Evolutionary conservation across 37 sponge, comb jelly and placozoan species (phyloP).

Genomic region (Theonella swinhoei): DNA sequence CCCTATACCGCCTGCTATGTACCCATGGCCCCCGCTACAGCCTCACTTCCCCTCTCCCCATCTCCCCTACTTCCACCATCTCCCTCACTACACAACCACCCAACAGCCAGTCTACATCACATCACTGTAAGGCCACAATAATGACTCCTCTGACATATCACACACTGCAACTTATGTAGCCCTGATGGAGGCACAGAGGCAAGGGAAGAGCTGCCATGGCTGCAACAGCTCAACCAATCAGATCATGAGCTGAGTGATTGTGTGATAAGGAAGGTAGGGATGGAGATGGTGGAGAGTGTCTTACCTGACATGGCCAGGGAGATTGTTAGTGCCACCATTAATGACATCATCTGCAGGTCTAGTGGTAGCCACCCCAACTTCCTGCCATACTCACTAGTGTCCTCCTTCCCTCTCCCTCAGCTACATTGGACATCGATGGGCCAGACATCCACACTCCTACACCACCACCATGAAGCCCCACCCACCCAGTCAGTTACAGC

Average conservation of each 20-base stretch:
- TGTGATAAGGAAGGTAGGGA: conserved; percentile 3
- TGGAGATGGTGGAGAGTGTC: background rate
- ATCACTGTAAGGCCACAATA: too few relatives aligned
- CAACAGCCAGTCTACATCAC: too few relatives aligned
- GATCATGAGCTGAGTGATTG: background rate
- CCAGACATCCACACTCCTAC: too few relatives aligned
- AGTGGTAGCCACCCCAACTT: background rate
- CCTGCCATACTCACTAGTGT: too few relatives aligned
- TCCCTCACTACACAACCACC: background rate
- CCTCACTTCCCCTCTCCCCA: background rate
- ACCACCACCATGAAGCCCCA: background rate
- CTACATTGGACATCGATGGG: too few relatives aligned
- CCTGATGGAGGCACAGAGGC: too few relatives aligned
- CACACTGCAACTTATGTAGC: too few relatives aligned
- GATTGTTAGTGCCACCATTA: background rate
- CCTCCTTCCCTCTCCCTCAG: too few relatives aligned
- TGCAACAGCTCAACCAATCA: too few relatives aligned
- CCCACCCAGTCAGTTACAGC: background rate
- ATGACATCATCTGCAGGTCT: conserved; percentile 6
- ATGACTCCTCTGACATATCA: too few relatives aligned
- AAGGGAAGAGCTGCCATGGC: too few relatives aligned
- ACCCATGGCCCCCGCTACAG: background rate
- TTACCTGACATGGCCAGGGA: conserved; percentile 3
- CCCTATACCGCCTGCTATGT: background rate
- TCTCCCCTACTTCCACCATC: conserved; percentile 7